Evolutionary conservation across 2,113 vertebrate species (phyloP), one percentile per base, ranked within the genome.

Genomic region (Oreocharis arfaki): DNA sequence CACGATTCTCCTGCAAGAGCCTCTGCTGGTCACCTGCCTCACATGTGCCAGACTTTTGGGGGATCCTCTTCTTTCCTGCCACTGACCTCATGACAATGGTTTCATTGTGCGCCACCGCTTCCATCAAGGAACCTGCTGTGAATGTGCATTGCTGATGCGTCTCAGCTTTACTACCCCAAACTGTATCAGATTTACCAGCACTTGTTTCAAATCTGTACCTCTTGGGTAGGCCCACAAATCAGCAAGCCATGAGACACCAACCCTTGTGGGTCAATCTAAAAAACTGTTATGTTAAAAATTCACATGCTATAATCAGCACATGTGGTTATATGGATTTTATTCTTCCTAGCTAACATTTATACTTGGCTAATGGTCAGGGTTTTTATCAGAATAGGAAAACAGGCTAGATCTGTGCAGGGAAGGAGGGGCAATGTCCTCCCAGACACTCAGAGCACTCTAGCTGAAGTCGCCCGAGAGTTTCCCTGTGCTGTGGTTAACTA

Each of bases 201-300:
- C 9, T 28, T 32, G 3, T 79, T 87, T 79, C 44, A 63, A 20
- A 26, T 18, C 22, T 79, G 8, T 50, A 37, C 9, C 23, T 80
- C 33, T 39, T 59, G 42, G 3, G n/a, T 20, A 63, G 16, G 15
- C 26, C 11, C 20, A 83, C 47, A 67, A 85, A 41, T 17, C 65
- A 94, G 39, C 3, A 92, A 52, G 7, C 42, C 56, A 55, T 8
- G 30, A 60, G n/a, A 76, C 0, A 3, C 5, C 50, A 74, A 5
- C 16, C 18, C 26, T 33, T 53, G 42, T n/a, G 60, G 42, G 20
- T 63, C 19, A 64, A 5, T 5, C 8, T 46, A 73, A 80, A 16
- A 63, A 52, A 42, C 0, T 0, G 0, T n/a, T 75, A 9, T 23
- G 46, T 44, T 30, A 5, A 68, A 93, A 86, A 27, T 33, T 41